A percentile compares a stretch with the other conserved stretches of the same genome.
Evolutionary conservation across 2,797 vertebrate genomes (phyloP).

Genomic region (Tenualosa ilisha): DNA sequence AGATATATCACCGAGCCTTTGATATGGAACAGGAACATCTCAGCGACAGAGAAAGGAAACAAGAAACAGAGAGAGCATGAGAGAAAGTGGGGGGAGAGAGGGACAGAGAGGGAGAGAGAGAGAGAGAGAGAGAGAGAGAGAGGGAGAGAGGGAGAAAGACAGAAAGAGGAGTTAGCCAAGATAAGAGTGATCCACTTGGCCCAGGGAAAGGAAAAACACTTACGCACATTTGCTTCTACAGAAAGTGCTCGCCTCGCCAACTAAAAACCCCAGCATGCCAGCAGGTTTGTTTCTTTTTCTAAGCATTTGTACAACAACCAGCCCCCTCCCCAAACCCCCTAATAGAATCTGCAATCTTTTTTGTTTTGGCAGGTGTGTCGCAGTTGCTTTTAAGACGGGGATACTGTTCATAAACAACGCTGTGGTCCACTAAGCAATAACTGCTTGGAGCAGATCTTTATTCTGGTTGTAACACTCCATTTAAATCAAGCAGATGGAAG

Average conservation of each 20-base stretch:
- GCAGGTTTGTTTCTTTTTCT: background rate
- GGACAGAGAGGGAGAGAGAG: background rate
- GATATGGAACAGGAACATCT: constrained; percentile 19
- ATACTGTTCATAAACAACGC: constrained; percentile 8
- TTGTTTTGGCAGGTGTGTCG: constrained; percentile 38
- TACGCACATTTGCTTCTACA: background rate
- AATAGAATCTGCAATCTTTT: background rate
- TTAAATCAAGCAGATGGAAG: constrained; percentile 19
- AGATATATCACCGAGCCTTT: constrained; percentile 10
- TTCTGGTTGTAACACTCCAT: background rate
- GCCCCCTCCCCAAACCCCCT: background rate
- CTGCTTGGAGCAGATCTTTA: constrained; percentile 1
- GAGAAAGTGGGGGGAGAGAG: background rate
- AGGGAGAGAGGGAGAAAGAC: background rate
- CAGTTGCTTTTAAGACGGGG: constrained; percentile 9
- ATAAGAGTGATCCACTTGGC: constrained; percentile 48
- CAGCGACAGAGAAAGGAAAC: background rate
- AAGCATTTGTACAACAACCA: background rate
- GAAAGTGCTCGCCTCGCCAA: background rate
- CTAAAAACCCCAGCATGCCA: background rate
- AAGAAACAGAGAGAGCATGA: background rate
- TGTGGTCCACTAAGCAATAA: constrained; percentile 27
- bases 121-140: background rate
- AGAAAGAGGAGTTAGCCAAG: constrained; percentile 24
- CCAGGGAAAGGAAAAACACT: constrained; percentile 41